Percentiles rank a stretch among this genome's conserved stretches.
These are phyloP conservation scores for Andrena minutula DNA, from an alignment of 2,888 invertebrate genomes.

Conservation along the genomic window DNA sequence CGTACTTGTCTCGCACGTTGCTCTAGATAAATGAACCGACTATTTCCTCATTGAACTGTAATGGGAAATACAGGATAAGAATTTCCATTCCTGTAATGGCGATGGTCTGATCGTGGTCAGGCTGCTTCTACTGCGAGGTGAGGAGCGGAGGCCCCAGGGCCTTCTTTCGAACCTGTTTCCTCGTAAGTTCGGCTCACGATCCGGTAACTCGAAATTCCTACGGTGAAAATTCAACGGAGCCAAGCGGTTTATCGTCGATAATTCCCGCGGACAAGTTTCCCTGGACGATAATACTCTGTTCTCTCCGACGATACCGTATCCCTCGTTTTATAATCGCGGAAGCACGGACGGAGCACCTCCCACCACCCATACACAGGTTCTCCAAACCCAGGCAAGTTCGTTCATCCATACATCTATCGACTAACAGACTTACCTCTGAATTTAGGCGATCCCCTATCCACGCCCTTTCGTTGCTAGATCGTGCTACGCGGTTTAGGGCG, in stretches of 20 bases:
- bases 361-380: background rate
- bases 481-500: constrained; percentile 66
- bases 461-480: constrained; percentile 79
- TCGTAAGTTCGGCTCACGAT: background rate
- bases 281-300: background rate
- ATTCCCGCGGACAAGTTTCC: background rate
- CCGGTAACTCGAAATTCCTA: constrained; percentile 4
- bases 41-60: no score
- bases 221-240: constrained; percentile 3
- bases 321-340: constrained; percentile 18
- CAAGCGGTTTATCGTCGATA: constrained; percentile 7
- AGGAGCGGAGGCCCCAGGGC: background rate
- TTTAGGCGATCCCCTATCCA: constrained; percentile 60
- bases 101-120: background rate
- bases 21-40: no score
- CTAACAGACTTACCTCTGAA: constrained; percentile 36
- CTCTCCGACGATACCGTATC: constrained; percentile 15
- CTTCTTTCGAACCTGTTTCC: background rate
- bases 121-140: background rate
- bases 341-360: background rate
- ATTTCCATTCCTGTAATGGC: no score
- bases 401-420: constrained; percentile 36
- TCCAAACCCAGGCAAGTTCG: background rate
- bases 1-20: no score
- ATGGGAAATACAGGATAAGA: no score